A percentile compares a stretch with the other conserved stretches of the same genome.
Conservation (phyloP, 2,797 vertebrate genomes). For the Schizopygopsis malacanthus region DNA sequence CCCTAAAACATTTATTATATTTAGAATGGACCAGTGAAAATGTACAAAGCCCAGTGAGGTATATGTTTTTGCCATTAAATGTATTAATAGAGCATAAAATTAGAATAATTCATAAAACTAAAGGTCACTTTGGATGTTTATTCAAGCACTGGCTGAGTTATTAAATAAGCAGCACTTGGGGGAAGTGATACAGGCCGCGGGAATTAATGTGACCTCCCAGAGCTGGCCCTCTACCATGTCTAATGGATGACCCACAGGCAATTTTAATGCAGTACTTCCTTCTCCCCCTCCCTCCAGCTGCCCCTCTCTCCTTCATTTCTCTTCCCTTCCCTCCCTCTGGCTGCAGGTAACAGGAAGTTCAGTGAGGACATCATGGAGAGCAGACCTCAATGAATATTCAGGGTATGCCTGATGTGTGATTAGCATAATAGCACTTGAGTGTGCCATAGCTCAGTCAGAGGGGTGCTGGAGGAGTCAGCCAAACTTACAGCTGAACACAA, state of each 20-base stretch:
- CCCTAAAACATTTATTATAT: not conserved
- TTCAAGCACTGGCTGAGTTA: not conserved
- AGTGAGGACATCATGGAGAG: conserved; percentile 29
- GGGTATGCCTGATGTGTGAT: conserved; percentile 48
- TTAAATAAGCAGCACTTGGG: conserved; percentile 11
- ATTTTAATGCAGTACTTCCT: conserved; percentile 22
- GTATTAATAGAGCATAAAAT: conserved; percentile 19
- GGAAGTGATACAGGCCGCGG: conserved; percentile 13
- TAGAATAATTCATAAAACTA: conserved; percentile 10
- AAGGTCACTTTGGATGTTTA: conserved; percentile 6
- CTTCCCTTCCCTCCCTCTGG: conserved; percentile 18
- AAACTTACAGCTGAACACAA: conserved; percentile 35
- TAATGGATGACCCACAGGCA: conserved; percentile 37
- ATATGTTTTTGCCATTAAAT: not conserved
- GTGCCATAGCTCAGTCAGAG: conserved; percentile 53
- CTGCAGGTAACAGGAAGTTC: conserved; percentile 54
- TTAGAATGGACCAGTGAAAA: not conserved
- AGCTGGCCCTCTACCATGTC: conserved; percentile 14
- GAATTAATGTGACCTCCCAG: conserved; percentile 29
- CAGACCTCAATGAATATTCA: conserved; percentile 61
- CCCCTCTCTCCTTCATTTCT: not conserved
- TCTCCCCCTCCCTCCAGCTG: conserved; percentile 4
- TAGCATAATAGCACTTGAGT: conserved; percentile 56
- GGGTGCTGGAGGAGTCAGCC: conserved; percentile 42
- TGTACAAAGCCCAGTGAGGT: not conserved